These are phyloP conservation scores for Drosophila mayri DNA, from an alignment of 1,140 invertebrate species.

Conservation along the genomic window DNA sequence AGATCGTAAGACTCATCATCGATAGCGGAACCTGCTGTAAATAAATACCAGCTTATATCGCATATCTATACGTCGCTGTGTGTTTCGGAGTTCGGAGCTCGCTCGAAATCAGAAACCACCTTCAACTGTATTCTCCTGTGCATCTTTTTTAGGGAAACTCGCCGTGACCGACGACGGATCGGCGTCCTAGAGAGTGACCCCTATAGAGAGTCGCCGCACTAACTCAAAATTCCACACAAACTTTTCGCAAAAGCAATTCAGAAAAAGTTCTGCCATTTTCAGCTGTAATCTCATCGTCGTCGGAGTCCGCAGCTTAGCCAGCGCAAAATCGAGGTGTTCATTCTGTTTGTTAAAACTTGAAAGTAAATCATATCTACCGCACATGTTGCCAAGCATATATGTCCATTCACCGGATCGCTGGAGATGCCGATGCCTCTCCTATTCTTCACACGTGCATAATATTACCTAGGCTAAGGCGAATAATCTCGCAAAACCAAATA, in stretches of 20 bases:
- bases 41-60: conserved; percentile 51
- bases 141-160: conserved; percentile 71
- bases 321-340: conserved; percentile 77
- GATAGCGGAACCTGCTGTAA: conserved; percentile 52
- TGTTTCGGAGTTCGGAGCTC: conserved; percentile 29
- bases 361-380: conserved; percentile 42
- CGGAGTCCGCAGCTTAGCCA: conserved; percentile 55
- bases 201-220: conserved; percentile 50
- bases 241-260: conserved; percentile 54
- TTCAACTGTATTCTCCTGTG: conserved; percentile 48
- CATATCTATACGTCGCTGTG: conserved; percentile 3
- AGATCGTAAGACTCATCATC: conserved; percentile 38
- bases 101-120: conserved; percentile 16
- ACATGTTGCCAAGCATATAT: conserved; percentile 60
- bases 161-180: conserved; percentile 52
- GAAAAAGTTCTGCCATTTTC: conserved; percentile 70
- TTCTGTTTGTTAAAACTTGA: conserved; percentile 39
- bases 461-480: conserved; percentile 54
- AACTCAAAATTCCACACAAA: conserved; percentile 77
- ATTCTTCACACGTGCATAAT: conserved; percentile 67
- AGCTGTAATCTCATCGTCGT: conserved; percentile 44
- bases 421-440: conserved; percentile 51
- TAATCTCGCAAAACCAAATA: conserved; percentile 53
- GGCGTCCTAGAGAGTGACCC: conserved; percentile 49
- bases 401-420: conserved; percentile 50